These are phyloP conservation scores for Saguinus imperator DNA, from an alignment of 2,113 vertebrate genomes.

Conservation along the genomic window DNA sequence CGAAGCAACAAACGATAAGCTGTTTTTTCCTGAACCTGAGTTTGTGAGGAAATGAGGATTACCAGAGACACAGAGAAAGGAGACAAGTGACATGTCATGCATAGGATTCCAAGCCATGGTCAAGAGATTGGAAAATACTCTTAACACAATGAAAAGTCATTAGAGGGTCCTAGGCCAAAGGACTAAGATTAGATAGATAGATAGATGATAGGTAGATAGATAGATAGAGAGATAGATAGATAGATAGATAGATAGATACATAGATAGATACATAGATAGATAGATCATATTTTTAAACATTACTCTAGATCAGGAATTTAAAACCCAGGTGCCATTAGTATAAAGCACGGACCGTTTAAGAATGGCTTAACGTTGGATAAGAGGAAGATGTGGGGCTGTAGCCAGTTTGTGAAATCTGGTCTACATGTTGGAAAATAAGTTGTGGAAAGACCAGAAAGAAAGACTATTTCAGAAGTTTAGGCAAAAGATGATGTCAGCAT, in stretches of 20 bases:
- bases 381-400: background rate
- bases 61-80: background rate
- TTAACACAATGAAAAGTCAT: background rate
- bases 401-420: background rate
- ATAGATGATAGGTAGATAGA: too few relatives aligned
- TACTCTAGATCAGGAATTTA: background rate
- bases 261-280: too few relatives aligned
- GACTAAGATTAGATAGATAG: background rate
- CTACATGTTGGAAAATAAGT: background rate
- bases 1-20: background rate
- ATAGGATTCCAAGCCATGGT: background rate
- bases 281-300: too few relatives aligned
- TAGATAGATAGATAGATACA: too few relatives aligned
- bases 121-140: background rate
- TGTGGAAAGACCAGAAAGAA: too few relatives aligned
- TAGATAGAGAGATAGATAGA: too few relatives aligned
- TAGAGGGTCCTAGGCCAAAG: background rate
- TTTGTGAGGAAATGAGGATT: background rate
- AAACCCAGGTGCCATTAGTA: background rate
- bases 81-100: background rate
- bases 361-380: background rate
- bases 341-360: too few relatives aligned
- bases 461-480: background rate
- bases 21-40: background rate
- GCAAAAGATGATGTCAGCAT: background rate